A percentile compares a stretch with the other conserved stretches of the same genome.
Conservation (phyloP, 2,113 vertebrate genomes). For the Esox niger region DNA sequence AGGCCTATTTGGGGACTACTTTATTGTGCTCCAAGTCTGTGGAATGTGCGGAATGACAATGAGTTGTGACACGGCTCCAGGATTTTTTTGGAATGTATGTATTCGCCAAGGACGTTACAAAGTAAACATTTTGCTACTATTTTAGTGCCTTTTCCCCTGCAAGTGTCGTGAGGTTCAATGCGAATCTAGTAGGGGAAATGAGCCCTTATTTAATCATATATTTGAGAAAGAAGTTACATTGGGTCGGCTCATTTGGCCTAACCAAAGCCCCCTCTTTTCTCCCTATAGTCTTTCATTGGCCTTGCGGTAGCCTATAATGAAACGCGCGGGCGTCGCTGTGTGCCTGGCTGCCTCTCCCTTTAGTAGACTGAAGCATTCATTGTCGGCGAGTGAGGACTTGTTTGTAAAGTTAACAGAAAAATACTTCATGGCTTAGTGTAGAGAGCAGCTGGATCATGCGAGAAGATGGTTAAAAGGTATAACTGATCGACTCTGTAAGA, state of each 20-base stretch:
- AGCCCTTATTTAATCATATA: conserved; percentile 27
- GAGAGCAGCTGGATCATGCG: conserved; percentile 18
- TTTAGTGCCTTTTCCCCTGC: conserved; percentile 13
- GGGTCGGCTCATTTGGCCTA: conserved; percentile 34
- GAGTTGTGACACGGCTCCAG: conserved; percentile 38
- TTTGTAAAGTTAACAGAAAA: conserved; percentile 65
- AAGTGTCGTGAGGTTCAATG: conserved; percentile 28
- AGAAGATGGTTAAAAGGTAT: neutral
- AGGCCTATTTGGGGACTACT: conserved; percentile 52
- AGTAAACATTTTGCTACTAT: conserved; percentile 64
- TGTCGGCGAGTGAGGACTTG: conserved; percentile 76
- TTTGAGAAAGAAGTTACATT: conserved; percentile 37
- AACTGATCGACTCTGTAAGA: neutral
- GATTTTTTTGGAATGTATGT: conserved; percentile 66
- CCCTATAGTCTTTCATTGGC: conserved; percentile 44
- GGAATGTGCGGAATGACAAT: conserved; percentile 76
- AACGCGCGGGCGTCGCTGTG: conserved; percentile 20
- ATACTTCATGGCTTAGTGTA: conserved; percentile 72
- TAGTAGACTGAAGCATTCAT: conserved; percentile 43
- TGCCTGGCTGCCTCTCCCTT: conserved; percentile 40
- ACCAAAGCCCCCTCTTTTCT: conserved; percentile 40
- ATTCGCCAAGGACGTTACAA: conserved; percentile 72
- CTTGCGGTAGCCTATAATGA: conserved; percentile 50
- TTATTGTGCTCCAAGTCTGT: conserved; percentile 70
- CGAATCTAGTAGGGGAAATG: conserved; percentile 52